Evolutionary conservation across 1,140 invertebrate species (phyloP).

Genomic region (Nasonia giraulti): DNA sequence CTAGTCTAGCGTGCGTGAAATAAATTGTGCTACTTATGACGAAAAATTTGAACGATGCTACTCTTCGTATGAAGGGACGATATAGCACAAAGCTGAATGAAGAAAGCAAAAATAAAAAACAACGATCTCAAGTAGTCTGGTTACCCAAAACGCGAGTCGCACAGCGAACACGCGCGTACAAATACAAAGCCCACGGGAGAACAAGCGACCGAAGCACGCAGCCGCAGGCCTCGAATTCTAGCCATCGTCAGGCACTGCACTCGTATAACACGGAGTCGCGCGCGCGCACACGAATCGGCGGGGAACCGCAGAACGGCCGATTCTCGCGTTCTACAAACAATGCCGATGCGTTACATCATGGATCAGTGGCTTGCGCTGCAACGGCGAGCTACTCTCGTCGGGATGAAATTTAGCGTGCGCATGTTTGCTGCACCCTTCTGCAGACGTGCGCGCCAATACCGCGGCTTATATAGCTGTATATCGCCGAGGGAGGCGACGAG

Average conservation of each 20-base stretch:
- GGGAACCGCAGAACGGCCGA: constrained; percentile 46
- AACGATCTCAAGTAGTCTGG: not conserved
- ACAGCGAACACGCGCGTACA: not conserved
- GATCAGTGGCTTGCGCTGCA: constrained; percentile 50
- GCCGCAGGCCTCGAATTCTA: not conserved
- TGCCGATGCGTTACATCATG: constrained; percentile 68
- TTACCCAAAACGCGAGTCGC: not conserved
- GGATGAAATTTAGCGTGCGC: constrained; percentile 12
- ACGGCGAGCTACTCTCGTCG: not conserved
- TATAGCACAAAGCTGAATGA: no score
- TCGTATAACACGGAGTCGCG: not conserved
- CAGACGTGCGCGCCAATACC: constrained; percentile 11
- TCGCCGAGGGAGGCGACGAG: not conserved
- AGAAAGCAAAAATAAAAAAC: no score
- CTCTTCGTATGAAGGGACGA: no score
- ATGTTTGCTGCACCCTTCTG: not conserved
- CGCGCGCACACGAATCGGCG: constrained; percentile 1
- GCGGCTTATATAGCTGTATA: no score
- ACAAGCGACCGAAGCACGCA: not conserved
- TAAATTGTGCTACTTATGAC: no score
- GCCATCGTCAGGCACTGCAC: not conserved
- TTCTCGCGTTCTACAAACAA: constrained; percentile 68
- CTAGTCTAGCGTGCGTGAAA: no score
- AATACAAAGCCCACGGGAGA: not conserved
- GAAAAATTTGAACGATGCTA: no score